A percentile compares a stretch with the other conserved stretches of the same genome.
Conservation (phyloP, 2,888 invertebrate genomes). For the Chymomyza amoena region DNA sequence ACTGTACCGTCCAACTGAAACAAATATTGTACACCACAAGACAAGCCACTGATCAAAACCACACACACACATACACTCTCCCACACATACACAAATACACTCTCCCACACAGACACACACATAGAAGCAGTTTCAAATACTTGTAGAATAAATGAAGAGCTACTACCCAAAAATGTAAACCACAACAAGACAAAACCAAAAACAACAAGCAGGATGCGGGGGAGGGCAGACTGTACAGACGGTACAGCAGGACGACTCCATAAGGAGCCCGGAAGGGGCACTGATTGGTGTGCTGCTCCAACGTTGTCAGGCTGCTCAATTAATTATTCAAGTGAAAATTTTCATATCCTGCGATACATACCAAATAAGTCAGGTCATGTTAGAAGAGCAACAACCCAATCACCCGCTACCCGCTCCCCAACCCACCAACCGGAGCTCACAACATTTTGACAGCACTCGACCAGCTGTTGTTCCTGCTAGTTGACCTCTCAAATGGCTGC, state of each 20-base stretch:
- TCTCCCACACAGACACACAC: neutral
- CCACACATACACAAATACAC: slow-evolving; percentile 1
- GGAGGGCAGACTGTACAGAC: too few species aligned
- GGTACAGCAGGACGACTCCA: neutral
- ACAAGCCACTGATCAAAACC: slow-evolving; percentile 38
- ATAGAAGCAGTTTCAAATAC: neutral
- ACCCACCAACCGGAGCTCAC: neutral
- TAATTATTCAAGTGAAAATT: slow-evolving; percentile 75
- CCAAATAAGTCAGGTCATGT: slow-evolving; percentile 60
- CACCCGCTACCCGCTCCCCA: slow-evolving; percentile 31
- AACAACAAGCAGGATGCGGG: slow-evolving; percentile 15
- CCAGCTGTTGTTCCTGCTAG: slow-evolving; percentile 23
- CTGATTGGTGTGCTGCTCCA: neutral
- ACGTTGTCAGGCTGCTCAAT: slow-evolving; percentile 46
- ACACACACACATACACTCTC: slow-evolving; percentile 17
- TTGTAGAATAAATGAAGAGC: slow-evolving; percentile 25
- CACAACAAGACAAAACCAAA: slow-evolving; percentile 56
- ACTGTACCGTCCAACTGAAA: neutral
- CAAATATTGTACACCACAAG: slow-evolving; percentile 32
- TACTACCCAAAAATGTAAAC: slow-evolving; percentile 42
- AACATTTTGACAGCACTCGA: neutral
- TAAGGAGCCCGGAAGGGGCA: neutral
- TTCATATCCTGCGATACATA: slow-evolving; percentile 69
- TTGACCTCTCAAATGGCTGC: neutral
- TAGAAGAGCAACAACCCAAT: slow-evolving; percentile 8